Conservation (phyloP, 2,113 vertebrate species). For the Gobius niger region DNA sequence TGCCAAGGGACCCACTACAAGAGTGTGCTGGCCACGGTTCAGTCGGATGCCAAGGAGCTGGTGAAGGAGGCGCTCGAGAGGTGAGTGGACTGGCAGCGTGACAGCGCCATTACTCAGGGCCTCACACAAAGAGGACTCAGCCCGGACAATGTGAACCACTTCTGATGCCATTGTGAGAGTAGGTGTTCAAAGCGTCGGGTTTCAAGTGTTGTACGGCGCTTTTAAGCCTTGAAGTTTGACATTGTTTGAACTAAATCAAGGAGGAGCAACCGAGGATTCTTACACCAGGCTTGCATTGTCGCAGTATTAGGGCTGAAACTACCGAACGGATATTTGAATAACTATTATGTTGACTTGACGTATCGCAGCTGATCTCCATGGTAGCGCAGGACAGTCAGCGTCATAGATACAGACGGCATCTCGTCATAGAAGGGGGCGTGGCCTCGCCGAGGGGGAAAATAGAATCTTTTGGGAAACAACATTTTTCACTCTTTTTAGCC, state of each 20-base stretch:
- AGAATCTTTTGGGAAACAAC: no score
- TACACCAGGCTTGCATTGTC: no score
- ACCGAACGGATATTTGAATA: no score
- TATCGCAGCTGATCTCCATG: no score
- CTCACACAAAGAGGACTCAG: not conserved
- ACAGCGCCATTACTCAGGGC: not conserved
- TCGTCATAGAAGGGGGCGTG: no score
- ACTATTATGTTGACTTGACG: no score
- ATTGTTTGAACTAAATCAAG: not conserved
- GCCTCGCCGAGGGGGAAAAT: no score
- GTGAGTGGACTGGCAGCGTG: slow-evolving; percentile 44
- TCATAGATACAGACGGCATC: no score
- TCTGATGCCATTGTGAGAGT: not conserved
- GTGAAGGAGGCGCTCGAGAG: slow-evolving; percentile 81
- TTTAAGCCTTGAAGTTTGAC: not conserved
- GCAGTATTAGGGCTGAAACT: no score
- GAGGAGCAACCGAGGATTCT: no score
- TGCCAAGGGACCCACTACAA: slow-evolving; percentile 80
- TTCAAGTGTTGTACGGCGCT: not conserved
- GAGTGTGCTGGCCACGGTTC: slow-evolving; percentile 77
- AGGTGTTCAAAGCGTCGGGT: not conserved
- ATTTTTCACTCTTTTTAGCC: no score
- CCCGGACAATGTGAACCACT: not conserved
- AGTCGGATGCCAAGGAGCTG: slow-evolving; percentile 77
- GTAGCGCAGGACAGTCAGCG: no score